Base-by-base conservation (phyloP, 2,888 invertebrate species). In the Cremastobaeus sp. region DNA sequence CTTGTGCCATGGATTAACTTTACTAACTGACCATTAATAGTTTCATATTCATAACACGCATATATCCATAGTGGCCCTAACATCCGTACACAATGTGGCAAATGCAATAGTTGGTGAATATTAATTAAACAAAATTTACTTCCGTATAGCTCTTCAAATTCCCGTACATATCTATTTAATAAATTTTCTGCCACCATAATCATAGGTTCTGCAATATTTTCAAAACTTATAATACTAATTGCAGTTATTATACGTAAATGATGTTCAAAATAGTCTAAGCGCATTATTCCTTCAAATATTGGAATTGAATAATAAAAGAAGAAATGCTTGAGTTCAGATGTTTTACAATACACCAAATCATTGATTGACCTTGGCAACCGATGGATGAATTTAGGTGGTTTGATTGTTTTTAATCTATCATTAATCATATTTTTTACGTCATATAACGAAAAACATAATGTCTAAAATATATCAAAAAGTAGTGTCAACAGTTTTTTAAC, bases 31-130 rank as follows among this genome's bases (percentile, higher is more conserved):
- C 57, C 57, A 35, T 59, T 59, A 0, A 59, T 2, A 34, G 34
- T 34, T 34, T 76, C 74, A 48, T 55, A 74, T 35, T 59, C 62
- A 25, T 62, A 76, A 37, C 76, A 70, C 2, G 66, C 37, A 21
- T 59, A 41, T 3, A 30, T 55, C 76, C 76, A 76, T 15, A 74
- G 48, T 0, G 71, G 74, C 1, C 76, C 76, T 9, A 65, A 21
- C 4, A 12, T 52, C 25, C 25, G 6, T 1, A 76, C 74, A 30
- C 54, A 62, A 12, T 70, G 25, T 3, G 48, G 11, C 11, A 71
- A 45, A 47, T 76, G 76, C 6, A 59, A 32, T 8, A 59, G 11
- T 1, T 11, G n/a, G 21, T 43, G 57, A 11, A 59, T 15, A 45
- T 59, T 59, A 20, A 76, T 69, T 5, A 45, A 60, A 11, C 50